A percentile compares a stretch with the other conserved stretches of the same genome.
Evolutionary conservation across 2,113 vertebrate genomes (phyloP).

Genomic region (Tachuris rubrigastra): DNA sequence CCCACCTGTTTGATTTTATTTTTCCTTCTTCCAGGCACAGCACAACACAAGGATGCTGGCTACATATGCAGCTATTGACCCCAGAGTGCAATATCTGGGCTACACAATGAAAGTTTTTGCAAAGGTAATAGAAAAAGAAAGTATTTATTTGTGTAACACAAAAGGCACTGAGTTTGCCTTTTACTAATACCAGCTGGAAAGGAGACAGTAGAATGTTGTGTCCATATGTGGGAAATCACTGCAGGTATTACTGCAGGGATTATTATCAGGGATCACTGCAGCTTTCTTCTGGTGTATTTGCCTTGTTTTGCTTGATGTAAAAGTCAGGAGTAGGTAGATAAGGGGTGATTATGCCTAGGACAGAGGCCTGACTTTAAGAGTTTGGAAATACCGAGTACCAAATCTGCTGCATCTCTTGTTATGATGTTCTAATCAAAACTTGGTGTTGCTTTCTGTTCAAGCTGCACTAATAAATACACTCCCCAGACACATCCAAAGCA

Average conservation of each 20-base stretch:
- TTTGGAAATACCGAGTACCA: background rate
- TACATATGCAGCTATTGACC: slow-evolving; percentile 93
- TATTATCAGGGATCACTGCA: background rate
- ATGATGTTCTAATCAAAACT: background rate
- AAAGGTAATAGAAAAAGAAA: slow-evolving; percentile 80
- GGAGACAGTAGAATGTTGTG: background rate
- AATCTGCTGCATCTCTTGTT: background rate
- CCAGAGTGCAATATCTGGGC: slow-evolving; percentile 91
- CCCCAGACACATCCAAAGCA: background rate
- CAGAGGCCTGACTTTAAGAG: background rate
- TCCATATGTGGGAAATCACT: background rate
- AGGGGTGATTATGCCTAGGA: background rate
- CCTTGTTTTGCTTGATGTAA: background rate
- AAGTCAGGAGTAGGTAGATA: background rate
- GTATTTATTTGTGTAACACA: background rate
- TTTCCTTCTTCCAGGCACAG: slow-evolving; percentile 83
- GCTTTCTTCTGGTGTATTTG: background rate
- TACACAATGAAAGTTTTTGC: slow-evolving; percentile 99
- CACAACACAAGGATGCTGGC: slow-evolving; percentile 98
- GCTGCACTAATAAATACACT: background rate
- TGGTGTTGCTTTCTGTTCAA: background rate
- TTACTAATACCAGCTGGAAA: background rate
- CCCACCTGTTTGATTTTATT: background rate
- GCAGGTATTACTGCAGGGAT: no score
- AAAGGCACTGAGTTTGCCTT: background rate